Evolutionary conservation across 2,888 invertebrate genomes (phyloP), one percentile per base, ranked within the genome.

Genomic region (Dioctria rufipes): DNA sequence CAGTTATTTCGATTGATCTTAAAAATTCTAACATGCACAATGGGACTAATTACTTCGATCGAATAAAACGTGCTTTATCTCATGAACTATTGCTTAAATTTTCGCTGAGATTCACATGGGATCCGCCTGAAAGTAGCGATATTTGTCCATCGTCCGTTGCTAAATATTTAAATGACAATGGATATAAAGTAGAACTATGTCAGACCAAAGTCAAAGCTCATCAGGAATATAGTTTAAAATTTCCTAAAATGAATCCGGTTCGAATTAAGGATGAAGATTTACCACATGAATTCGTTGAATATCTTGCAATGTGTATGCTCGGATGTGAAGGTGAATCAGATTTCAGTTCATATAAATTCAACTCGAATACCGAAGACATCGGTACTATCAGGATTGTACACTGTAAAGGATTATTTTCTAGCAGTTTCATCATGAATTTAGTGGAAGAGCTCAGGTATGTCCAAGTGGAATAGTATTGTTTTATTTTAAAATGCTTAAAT

Each of bases 141-240:
- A 82, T 92, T 40, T 92, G 92, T 83, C 91, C 92, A 66, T 92
- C 92, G n/a, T 92, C 92, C 0, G 83, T 91, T 63, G 92, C 92
- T 9, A 90, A 91, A 83, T 92, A 91, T 88, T 91, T 92, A 84
- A 82, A 87, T 60, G 87, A 89, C 83, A 86, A 85, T 73, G 89
- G 90, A 5, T 90, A 90, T 83, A 83, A 85, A 4, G 89, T 91
- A 3, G 87, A 88, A 80, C 83, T 90, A 46, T 91, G 90, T 84
- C 86, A 86, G 61, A 90, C 91, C 49, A 87, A 86, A 80, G 86
- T 88, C 73, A 84, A 83, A 49, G 85, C 86, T 13, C 87, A 86
- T 65, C 86, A 85, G 4, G 85, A 88, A 25, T 87, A 89, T 84
- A 87, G 88, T 43, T 83, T 90, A 5, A 86, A 86, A 77, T 86